A percentile compares a stretch with the other conserved stretches of the same genome.
These are phyloP conservation scores for Tribolium madens DNA, from an alignment of 1,140 invertebrate genomes.

Conservation along the genomic window DNA sequence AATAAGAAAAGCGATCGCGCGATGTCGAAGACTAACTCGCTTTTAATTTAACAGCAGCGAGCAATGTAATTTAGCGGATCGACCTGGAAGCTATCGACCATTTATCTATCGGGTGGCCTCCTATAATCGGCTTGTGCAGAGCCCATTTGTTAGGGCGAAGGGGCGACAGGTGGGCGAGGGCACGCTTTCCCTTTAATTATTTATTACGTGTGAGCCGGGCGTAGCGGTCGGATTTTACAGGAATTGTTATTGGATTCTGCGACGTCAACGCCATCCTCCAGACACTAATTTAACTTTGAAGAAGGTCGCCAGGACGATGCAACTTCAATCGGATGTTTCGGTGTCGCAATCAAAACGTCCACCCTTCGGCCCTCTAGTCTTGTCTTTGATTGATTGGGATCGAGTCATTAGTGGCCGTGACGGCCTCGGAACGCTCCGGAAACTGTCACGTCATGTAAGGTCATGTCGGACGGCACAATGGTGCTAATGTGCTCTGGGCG, in stretches of 20 bases:
- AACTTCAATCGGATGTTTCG: conserved; percentile 34
- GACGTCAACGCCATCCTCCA: conserved; percentile 33
- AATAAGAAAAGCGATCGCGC: conserved; percentile 52
- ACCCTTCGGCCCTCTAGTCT: conserved; percentile 1
- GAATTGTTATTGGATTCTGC: conserved; percentile 42
- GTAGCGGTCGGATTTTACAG: conserved; percentile 36
- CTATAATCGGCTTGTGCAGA: conserved; percentile 57
- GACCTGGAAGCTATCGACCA: conserved; percentile 57
- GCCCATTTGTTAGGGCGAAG: conserved; percentile 52
- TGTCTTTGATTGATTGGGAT: conserved; percentile 40
- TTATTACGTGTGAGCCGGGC: conserved; percentile 37
- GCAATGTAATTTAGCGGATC: conserved; percentile 58
- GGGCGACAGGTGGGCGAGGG: conserved; percentile 39
- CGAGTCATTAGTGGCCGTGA: conserved; percentile 41
- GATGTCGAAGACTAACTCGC: conserved; percentile 56
- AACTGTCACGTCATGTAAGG: conserved; percentile 51
- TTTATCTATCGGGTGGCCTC: conserved; percentile 57
- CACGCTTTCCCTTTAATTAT: conserved; percentile 41
- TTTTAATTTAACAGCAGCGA: conserved; percentile 59
- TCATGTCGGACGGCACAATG: conserved; percentile 49
- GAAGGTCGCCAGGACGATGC: conserved; percentile 2
- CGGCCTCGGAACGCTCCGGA: conserved; percentile 37
- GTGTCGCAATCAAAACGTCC: conserved; percentile 34
- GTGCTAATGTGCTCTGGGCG: conserved; percentile 54
- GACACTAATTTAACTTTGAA: conserved; percentile 42